Conservation (phyloP, 2,113 vertebrate genomes). For the Cephalopterus ornatus region DNA sequence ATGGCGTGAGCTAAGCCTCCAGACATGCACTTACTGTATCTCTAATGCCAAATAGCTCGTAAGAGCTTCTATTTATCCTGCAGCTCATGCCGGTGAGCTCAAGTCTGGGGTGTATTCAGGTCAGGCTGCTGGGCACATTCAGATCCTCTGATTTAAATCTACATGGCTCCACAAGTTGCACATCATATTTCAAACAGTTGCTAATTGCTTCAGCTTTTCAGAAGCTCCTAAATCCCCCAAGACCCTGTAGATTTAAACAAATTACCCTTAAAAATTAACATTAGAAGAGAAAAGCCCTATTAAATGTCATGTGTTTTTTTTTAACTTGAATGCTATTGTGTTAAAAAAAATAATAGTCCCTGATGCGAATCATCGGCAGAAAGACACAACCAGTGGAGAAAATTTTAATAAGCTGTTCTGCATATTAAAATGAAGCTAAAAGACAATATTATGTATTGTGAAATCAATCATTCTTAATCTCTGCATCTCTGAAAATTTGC, state of each 20-base stretch:
- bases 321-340: background rate
- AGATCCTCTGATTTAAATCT: background rate
- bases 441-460: background rate
- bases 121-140: background rate
- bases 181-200: background rate
- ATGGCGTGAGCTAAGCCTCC: background rate
- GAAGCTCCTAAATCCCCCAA: conserved; percentile 12
- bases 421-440: background rate
- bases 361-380: conserved; percentile 18
- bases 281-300: conserved; percentile 7
- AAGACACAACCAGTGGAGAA: background rate
- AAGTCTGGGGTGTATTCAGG: background rate
- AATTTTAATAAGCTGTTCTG: background rate
- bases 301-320: conserved; percentile 22
- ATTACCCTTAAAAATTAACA: conserved; percentile 31
- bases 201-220: background rate
- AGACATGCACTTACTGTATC: background rate
- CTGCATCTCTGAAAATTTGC: background rate
- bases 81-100: background rate
- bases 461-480: background rate
- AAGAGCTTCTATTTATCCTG: background rate
- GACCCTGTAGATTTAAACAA: background rate
- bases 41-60: background rate
- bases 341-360: background rate
- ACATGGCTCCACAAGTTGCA: background rate